A percentile compares a stretch with the other conserved stretches of the same genome.
Conservation (phyloP, 2,113 vertebrate genomes). For the Lanius collurio region DNA sequence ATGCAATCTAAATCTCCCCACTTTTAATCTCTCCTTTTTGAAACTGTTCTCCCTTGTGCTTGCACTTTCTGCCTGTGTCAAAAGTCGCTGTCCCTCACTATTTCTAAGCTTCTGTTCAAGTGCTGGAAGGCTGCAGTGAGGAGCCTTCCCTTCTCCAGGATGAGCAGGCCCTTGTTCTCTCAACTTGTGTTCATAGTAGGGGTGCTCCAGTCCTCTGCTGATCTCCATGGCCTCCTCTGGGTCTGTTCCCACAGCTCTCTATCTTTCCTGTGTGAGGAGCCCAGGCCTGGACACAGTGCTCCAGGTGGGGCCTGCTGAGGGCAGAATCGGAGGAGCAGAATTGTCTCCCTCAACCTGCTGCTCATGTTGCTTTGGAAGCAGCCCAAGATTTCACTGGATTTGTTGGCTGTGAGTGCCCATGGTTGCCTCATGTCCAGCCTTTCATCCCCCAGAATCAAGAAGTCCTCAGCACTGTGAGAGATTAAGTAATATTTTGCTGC, state of each 20-base stretch:
- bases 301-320: too few relatives aligned
- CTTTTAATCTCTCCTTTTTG: too few relatives aligned
- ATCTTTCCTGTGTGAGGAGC: background rate
- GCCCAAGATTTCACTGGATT: background rate
- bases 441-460: background rate
- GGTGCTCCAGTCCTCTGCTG: background rate
- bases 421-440: background rate
- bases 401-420: background rate
- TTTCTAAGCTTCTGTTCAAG: background rate
- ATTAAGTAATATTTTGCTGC: background rate
- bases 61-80: background rate
- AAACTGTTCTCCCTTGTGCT: background rate
- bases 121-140: background rate
- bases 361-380: background rate
- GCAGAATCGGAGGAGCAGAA: too few relatives aligned
- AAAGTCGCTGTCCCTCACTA: background rate
- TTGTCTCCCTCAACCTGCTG: background rate
- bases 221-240: too few relatives aligned
- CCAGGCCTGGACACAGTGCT: rapidly evolving
- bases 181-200: too few relatives aligned
- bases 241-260: background rate
- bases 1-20: too few relatives aligned
- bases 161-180: background rate
- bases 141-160: background rate
- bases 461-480: background rate